Percentiles rank a stretch among this genome's conserved stretches.
Evolutionary conservation across 2,888 invertebrate genomes (phyloP).

Genomic region (Pelosia muscerda): DNA sequence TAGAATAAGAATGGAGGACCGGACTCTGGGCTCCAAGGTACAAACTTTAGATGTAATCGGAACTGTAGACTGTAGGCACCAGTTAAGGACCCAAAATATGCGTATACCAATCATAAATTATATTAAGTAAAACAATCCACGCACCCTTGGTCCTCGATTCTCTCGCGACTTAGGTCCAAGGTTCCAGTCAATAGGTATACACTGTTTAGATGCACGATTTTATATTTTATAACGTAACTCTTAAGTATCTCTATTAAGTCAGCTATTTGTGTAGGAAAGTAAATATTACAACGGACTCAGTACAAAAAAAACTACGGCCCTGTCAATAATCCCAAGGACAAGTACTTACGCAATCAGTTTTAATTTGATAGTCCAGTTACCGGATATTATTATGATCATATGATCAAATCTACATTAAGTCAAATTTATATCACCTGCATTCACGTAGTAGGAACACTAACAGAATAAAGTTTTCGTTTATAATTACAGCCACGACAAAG

Average conservation of each 20-base stretch:
- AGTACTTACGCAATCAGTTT: neutral
- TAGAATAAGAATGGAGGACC: neutral
- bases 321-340: conserved; percentile 7
- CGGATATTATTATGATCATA: neutral
- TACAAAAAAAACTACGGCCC: neutral
- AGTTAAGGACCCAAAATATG: too few species aligned
- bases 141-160: too few species aligned
- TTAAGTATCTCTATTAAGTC: neutral
- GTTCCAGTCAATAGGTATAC: too few species aligned
- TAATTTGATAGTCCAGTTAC: neutral
- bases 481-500: conserved; percentile 65
- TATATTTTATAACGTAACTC: neutral
- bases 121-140: too few species aligned
- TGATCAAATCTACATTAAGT: neutral
- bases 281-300: neutral
- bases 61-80: too few species aligned
- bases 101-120: too few species aligned
- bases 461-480: conserved; percentile 56
- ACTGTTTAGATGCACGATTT: too few species aligned
- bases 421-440: neutral
- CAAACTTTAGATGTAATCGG: too few species aligned
- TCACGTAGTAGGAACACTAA: conserved; percentile 21
- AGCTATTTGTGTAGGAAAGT: neutral
- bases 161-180: too few species aligned
- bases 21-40: neutral